Conservation (phyloP, 2,797 vertebrate species). For the Lophius americanus region DNA sequence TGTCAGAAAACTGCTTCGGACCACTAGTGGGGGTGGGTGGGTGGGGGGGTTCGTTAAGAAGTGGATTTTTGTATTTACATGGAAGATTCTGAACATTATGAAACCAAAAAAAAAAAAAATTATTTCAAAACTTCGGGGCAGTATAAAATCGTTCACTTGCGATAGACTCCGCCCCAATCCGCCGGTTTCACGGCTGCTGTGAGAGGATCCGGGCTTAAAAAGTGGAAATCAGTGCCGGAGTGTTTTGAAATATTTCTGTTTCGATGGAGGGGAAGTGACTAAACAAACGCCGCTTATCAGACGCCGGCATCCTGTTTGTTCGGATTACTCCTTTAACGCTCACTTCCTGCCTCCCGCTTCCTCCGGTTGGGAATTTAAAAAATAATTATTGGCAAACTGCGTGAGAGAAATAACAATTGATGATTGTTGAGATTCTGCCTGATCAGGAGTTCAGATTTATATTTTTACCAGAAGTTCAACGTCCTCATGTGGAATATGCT, state of each 20-base stretch:
- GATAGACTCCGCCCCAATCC: no score
- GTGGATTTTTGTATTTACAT: not conserved
- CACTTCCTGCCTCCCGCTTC: slow-evolving; percentile 56
- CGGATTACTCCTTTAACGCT: not conserved
- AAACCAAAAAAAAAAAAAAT: no score
- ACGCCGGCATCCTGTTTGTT: slow-evolving; percentile 66
- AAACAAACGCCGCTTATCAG: slow-evolving; percentile 7
- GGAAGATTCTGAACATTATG: not conserved
- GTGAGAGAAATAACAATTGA: no score
- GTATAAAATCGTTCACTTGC: no score
- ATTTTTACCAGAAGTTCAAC: not conserved
- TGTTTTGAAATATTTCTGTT: not conserved
- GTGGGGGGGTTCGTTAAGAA: no score
- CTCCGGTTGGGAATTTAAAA: slow-evolving; percentile 20
- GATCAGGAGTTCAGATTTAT: no score
- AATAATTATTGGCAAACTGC: not conserved
- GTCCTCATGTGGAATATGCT: no score
- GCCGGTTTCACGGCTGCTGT: no score
- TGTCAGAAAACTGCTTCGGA: not conserved
- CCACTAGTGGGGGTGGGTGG: not conserved
- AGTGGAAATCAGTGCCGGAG: no score
- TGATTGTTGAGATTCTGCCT: not conserved
- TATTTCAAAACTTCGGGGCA: no score
- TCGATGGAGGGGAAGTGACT: slow-evolving; percentile 44
- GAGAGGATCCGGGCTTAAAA: no score